Percentiles rank a stretch among this genome's conserved stretches.
phyloP scores from a whole-genome alignment of 92 coral and sea anemone species.

The Blastomussa wellsi region DNA sequence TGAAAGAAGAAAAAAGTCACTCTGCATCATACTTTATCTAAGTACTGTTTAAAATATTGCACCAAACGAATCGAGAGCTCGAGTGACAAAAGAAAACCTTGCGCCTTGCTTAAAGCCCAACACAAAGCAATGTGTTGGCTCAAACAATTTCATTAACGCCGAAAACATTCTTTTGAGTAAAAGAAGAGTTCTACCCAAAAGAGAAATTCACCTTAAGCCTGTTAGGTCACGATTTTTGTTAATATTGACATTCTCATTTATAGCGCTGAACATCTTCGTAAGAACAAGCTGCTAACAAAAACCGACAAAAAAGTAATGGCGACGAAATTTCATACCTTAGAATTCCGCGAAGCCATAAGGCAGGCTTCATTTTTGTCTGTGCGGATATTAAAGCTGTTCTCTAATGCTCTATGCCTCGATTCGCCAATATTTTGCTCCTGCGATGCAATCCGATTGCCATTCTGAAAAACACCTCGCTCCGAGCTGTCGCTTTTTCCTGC shows the following conservation, averaged over 20 bases:
- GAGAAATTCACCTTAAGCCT: not conserved
- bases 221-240: not conserved
- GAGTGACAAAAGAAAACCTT: not conserved
- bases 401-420: slow-evolving; percentile 3
- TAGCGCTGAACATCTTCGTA: not conserved
- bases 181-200: not conserved
- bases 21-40: not conserved
- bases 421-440: not conserved
- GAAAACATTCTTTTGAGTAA: not conserved
- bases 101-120: not conserved
- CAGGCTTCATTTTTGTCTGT: not conserved
- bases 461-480: not conserved
- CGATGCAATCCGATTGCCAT: not conserved
- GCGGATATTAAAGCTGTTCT: not conserved
- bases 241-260: slow-evolving; percentile 12
- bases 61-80: not conserved
- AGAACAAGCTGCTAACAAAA: not conserved
- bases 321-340: slow-evolving; percentile 23
- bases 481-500: slow-evolving; percentile 25
- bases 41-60: not conserved
- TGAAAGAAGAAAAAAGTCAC: not conserved
- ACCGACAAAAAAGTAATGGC: not conserved
- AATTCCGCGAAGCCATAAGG: not conserved
- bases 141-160: not conserved
- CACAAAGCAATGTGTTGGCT: not conserved